These are phyloP conservation scores for Gallinago stenura DNA, from an alignment of 2,797 vertebrate genomes.

Conservation along the genomic window DNA sequence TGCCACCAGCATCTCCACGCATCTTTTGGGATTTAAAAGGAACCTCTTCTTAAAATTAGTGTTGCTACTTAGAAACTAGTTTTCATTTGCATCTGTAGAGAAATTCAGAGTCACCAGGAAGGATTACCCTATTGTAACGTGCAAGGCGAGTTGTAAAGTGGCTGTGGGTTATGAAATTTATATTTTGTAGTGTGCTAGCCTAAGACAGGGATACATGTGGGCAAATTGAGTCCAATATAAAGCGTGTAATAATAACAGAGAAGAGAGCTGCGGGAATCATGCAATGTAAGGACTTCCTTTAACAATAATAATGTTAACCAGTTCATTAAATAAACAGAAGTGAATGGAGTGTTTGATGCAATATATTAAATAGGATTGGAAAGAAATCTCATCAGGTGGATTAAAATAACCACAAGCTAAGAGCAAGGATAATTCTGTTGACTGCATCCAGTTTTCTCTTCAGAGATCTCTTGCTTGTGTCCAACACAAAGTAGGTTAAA, in stretches of 20 bases:
- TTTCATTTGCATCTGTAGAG: neutral
- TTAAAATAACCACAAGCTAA: neutral
- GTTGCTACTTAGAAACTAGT: neutral
- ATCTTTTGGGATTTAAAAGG: neutral
- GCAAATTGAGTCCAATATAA: neutral
- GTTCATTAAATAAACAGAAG: conserved; percentile 12
- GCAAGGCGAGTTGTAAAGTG: neutral
- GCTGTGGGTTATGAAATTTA: neutral
- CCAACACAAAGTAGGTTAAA: neutral
- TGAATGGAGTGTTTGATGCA: neutral
- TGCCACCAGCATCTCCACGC: neutral
- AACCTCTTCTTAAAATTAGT: conserved; percentile 4
- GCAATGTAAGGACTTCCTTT: neutral
- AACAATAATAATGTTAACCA: neutral
- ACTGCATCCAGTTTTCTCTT: neutral
- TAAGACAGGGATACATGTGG: neutral
- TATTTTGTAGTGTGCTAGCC: neutral
- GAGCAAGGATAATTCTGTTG: neutral
- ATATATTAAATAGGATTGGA: neutral
- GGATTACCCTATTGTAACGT: neutral
- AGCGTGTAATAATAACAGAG: neutral
- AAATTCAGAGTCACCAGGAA: neutral
- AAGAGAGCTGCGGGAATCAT: neutral
- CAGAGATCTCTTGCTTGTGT: neutral
- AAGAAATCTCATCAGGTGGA: neutral